Evolutionary conservation across 1,140 invertebrate genomes (phyloP), one percentile per base, ranked within the genome.

Genomic region (Uloborus diversus): DNA sequence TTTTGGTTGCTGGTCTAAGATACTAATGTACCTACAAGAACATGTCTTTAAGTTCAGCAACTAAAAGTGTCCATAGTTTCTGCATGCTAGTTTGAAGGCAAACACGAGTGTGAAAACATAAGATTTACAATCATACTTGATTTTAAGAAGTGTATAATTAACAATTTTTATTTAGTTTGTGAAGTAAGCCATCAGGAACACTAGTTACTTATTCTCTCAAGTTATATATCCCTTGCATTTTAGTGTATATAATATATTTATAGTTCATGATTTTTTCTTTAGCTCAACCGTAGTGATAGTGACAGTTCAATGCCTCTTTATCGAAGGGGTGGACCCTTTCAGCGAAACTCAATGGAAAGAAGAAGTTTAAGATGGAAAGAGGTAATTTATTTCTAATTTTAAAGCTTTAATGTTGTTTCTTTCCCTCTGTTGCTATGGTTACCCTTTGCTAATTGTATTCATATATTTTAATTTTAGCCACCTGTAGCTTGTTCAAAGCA

Each of bases 271-370:
- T 82, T 83, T 83, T 85, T 85, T 86, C 89, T 85, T 76, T 91
- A 96, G 89, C 86, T 98, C 56, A 98, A 97, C 87, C 91, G 96
- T 80, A 98, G 96, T 84, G 96, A 98, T 86, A 97, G 95, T 82
- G 96, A 99, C 86, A 97, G 95, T 82, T 95, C 95, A 33, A 97
- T 99, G 94, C 94, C 95, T 7, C 89, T 96, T 65, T 96, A 96
- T 86, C 89, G 93, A 57, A 88, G 92, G 80, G 89, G 91, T 14
- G 89, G 89, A 56, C 86, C 27, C 32, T 99, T 99, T 88, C 94
- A 96, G 87, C 90, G 96, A 25, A 94, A 94, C 82, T 92, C 96
- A 0, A 89, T 94, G 1, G 95, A 97, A 85, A 90, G 96, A 80
- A 89, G 96, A 75, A 97, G 95, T 28, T 87, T 98, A 20, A 89